Evolutionary conservation across 1,140 invertebrate genomes (phyloP).

Genomic region (Drosophila malerkotliana): DNA sequence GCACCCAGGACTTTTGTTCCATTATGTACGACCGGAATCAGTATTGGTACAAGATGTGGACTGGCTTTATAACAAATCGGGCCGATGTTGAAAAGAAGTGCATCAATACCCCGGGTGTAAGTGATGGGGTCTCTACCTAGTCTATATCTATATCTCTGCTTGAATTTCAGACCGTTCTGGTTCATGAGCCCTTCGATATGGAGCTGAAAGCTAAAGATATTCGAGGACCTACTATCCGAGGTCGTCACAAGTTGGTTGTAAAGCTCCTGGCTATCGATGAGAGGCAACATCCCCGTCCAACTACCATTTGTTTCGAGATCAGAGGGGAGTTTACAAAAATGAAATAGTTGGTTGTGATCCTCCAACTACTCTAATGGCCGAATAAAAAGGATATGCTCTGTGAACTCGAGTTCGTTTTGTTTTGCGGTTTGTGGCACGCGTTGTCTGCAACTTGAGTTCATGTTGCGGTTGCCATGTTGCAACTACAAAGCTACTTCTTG

Average conservation of each 20-base stretch:
- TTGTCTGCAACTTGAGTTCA: conserved; percentile 63
- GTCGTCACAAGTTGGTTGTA: conserved; percentile 54
- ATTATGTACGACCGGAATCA: conserved; percentile 57
- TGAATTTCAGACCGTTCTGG: conserved; percentile 31
- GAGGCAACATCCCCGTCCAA: conserved; percentile 23
- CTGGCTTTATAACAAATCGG: conserved; percentile 11
- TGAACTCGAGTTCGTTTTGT: conserved; percentile 13
- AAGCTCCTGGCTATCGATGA: conserved; percentile 43
- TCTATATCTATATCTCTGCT: neutral
- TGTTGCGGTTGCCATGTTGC: conserved; percentile 61
- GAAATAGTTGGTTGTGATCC: neutral
- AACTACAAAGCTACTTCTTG: conserved; percentile 34
- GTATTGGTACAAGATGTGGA: conserved; percentile 65
- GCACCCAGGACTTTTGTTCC: conserved; percentile 40
- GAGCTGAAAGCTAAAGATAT: conserved; percentile 21
- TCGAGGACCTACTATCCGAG: conserved; percentile 33
- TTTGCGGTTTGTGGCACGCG: conserved; percentile 65
- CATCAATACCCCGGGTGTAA: conserved; percentile 42
- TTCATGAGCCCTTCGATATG: conserved; percentile 50
- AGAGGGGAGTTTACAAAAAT: conserved; percentile 41
- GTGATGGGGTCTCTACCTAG: neutral
- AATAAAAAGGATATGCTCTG: neutral
- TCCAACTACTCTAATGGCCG: neutral
- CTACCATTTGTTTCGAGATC: conserved; percentile 47
- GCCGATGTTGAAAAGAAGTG: conserved; percentile 20